Base-by-base conservation (phyloP, 2,888 invertebrate genomes). In the Caenorhabditis panamensis region DNA sequence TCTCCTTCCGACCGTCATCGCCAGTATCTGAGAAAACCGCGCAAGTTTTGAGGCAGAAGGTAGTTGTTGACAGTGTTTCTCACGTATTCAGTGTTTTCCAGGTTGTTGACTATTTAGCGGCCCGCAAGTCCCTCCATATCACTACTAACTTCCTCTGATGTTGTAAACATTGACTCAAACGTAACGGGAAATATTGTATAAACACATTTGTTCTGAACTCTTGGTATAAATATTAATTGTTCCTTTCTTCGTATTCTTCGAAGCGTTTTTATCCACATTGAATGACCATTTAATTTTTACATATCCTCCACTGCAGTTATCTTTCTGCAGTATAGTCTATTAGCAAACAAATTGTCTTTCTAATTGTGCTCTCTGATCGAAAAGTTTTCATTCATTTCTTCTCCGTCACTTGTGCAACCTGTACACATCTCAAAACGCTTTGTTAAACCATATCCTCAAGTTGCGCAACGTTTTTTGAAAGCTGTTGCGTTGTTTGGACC, bases 31-130 rank as follows among this genome's bases (percentile, higher is more conserved):
- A 66, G 49, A 56, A 61, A 16, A 54, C 22, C 44, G 54, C 61
- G n/a, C 66, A 67, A 62, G 24, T 20, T 24, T 37, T 79, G 49
- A 72, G 31, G 31, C 71, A 72, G 54, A 79, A 72, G 53, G 79
- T 79, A 24, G 18, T 49, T 53, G 11, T 64, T 64, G n/a, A 54
- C 18, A 47, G 47, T 59, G 16, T 63, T 37, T 16, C 11, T 31
- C 47, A 54, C 20, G 16, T 22, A 37, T 44, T 44, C 11, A 9
- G 18, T 41, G 22, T 64, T 62, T 56, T 79, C 53, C 79, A 79
- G 79, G 58, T 72, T 28, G 51, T 79, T n/a, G 72, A 79, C 61
- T 79, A 72, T 49, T 62, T 79, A 16, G 66, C 79, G 1, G 67
- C 72, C 5, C 61, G 67, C 20, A 79, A 79, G 61, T 66, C 41